These are phyloP conservation scores for Plebejus anna DNA, from an alignment of 2,888 invertebrate genomes.

Conservation along the genomic window DNA sequence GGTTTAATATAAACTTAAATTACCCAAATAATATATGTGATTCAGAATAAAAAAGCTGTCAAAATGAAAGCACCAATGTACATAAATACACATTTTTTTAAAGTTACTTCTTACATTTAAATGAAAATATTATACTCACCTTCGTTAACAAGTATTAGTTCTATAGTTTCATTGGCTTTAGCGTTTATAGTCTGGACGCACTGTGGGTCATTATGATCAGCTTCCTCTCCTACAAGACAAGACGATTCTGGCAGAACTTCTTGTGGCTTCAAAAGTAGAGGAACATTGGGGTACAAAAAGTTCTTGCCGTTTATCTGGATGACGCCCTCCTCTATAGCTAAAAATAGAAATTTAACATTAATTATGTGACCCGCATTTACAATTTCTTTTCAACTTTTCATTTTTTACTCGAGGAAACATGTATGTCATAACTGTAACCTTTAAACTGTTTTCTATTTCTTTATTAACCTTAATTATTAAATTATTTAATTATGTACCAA, in stretches of 20 bases:
- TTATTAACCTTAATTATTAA: neutral
- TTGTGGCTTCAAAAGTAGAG: slow-evolving; percentile 75
- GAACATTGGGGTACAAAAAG: slow-evolving; percentile 79
- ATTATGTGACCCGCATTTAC: neutral
- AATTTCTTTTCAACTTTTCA: neutral
- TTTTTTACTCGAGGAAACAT: neutral
- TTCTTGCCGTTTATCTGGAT: slow-evolving; percentile 81
- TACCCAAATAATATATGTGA: too few relatives aligned
- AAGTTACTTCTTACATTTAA: too few relatives aligned
- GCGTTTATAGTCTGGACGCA: slow-evolving; percentile 79
- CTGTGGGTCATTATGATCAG: slow-evolving; percentile 58
- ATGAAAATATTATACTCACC: slow-evolving; percentile 53
- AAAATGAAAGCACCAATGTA: too few relatives aligned
- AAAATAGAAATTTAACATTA: neutral
- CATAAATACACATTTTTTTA: too few relatives aligned
- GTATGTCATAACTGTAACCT: slow-evolving; percentile 1
- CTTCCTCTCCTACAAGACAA: slow-evolving; percentile 64
- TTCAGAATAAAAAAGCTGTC: too few relatives aligned
- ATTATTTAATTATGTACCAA: neutral
- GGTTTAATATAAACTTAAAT: too few relatives aligned
- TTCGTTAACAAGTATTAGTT: slow-evolving; percentile 82
- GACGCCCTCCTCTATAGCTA: slow-evolving; percentile 57
- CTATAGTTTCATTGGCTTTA: slow-evolving; percentile 69
- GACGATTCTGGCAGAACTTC: slow-evolving; percentile 56
- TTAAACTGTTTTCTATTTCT: neutral